Evolutionary conservation across 2,113 vertebrate genomes (phyloP).

Genomic region (Oophaga pumilio): DNA sequence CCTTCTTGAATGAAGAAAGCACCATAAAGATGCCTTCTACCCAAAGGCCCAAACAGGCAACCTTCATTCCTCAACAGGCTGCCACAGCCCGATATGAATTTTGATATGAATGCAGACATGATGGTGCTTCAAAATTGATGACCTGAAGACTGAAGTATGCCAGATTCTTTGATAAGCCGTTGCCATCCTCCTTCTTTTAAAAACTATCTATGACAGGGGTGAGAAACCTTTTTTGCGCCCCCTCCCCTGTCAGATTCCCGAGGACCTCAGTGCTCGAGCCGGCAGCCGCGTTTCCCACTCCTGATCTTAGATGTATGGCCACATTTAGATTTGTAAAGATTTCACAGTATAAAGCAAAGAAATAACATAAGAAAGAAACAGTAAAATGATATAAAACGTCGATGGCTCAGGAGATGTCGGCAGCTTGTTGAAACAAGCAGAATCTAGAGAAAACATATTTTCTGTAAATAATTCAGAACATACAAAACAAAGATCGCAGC

Average conservation of each 20-base stretch:
- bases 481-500: slow-evolving; percentile 45
- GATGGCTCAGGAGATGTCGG: neutral
- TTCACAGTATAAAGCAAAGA: neutral
- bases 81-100: neutral
- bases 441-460: slow-evolving; percentile 33
- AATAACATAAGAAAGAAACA: neutral
- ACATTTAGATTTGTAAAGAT: neutral
- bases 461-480: slow-evolving; percentile 45
- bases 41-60: neutral
- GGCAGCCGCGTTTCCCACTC: too few species aligned
- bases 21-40: neutral
- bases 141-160: neutral
- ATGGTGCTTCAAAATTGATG: too few species aligned
- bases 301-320: too few species aligned
- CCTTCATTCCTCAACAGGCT: neutral
- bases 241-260: too few species aligned
- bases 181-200: too few species aligned
- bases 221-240: too few species aligned
- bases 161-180: too few species aligned
- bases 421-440: slow-evolving; percentile 19
- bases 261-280: too few species aligned
- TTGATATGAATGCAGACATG: neutral
- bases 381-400: neutral
- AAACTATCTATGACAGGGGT: too few species aligned
- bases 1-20: neutral